Evolutionary conservation across 2,888 invertebrate species (phyloP).

Genomic region (Acanthacorydalis orientalis): DNA sequence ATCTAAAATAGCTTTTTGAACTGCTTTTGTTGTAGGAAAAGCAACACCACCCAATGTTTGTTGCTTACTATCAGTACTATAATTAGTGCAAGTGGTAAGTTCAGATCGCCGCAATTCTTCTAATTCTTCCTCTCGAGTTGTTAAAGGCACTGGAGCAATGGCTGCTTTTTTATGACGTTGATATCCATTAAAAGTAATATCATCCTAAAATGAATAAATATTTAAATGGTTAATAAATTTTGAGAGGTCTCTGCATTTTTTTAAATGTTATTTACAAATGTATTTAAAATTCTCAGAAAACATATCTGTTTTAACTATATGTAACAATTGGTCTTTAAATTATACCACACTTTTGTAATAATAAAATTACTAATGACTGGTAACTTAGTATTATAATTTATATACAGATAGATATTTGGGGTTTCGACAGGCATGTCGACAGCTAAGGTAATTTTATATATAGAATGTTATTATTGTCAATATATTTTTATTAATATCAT

Average conservation of each 20-base stretch:
- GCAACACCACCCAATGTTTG: constrained; percentile 82
- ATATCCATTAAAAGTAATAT: constrained; percentile 69
- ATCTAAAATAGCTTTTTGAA: constrained; percentile 55
- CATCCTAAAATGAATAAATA: constrained; percentile 37
- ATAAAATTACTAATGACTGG: no score
- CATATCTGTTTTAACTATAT: no score
- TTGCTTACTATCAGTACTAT: constrained; percentile 66
- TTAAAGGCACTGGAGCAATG: constrained; percentile 77
- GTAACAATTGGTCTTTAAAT: no score
- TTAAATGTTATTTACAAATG: neutral
- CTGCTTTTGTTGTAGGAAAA: constrained; percentile 74
- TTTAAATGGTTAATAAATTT: neutral
- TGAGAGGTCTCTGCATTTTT: neutral
- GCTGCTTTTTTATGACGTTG: constrained; percentile 58
- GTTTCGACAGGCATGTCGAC: no score
- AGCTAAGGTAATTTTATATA: no score
- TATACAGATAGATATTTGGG: no score
- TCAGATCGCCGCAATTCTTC: constrained; percentile 60
- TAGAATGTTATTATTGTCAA: no score
- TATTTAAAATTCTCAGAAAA: no score
- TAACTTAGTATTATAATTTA: no score
- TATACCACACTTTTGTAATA: no score
- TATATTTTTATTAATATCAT: no score
- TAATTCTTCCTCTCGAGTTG: constrained; percentile 71
- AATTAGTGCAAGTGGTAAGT: constrained; percentile 44